Conservation (phyloP, 2,888 invertebrate species). For the Leucophora obtusa region DNA sequence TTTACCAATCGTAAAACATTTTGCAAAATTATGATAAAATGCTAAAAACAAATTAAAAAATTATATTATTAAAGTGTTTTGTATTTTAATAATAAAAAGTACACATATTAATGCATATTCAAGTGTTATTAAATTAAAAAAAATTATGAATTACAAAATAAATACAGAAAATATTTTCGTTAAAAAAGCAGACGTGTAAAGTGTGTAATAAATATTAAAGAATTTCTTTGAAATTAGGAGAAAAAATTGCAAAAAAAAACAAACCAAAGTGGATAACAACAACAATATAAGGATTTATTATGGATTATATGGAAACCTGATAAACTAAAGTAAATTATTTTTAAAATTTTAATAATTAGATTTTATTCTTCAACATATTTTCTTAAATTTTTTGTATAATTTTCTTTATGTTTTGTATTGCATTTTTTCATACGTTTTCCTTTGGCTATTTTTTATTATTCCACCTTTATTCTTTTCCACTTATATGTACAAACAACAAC, state of each 20-base stretch:
- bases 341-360: conserved; percentile 43
- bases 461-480: conserved; percentile 47
- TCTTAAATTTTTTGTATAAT: conserved; percentile 57
- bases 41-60: conserved; percentile 9
- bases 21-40: background rate
- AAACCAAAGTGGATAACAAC: conserved; percentile 1
- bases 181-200: conserved; percentile 10
- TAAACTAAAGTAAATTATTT: conserved; percentile 48
- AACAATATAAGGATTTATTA: background rate
- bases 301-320: conserved; percentile 36
- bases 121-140: conserved; percentile 1
- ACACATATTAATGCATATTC: background rate
- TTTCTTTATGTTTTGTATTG: conserved; percentile 58
- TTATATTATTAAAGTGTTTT: background rate
- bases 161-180: background rate
- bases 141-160: background rate
- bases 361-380: conserved; percentile 49
- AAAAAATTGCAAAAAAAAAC: background rate
- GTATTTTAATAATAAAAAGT: conserved; percentile 3
- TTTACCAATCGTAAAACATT: conserved; percentile 33
- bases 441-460: conserved; percentile 47
- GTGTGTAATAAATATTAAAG: conserved; percentile 13
- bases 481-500: conserved; percentile 24
- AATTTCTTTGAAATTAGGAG: background rate
- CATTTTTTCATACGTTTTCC: conserved; percentile 57